Base-by-base conservation (phyloP, 2,888 invertebrate genomes). In the Apamea crenata region DNA sequence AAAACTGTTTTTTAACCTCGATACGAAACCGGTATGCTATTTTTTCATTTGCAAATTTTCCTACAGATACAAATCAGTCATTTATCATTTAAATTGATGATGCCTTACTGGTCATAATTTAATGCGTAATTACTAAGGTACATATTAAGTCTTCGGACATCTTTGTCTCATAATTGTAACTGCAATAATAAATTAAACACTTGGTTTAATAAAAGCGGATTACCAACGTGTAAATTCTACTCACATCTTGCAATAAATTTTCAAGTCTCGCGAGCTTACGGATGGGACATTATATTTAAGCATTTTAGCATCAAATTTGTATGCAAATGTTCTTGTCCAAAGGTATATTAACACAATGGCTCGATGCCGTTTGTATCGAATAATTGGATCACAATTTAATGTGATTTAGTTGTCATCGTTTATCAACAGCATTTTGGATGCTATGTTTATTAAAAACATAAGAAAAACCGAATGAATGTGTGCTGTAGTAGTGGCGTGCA, bases 391-490 rank as follows among this genome's bases (percentile, higher is more conserved):
- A 77, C 25, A 56, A 61, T 29, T 63, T 50, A 29, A 77, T 65
- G 14, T 59, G 29, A 56, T 68, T 50, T 25, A 61, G 18, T 63
- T 68, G 50, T 47, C 40, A 63, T 69, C 47, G 16, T 72, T 73
- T 78, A 76, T 71, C 25, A 68, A 68, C 53, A 66, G 59, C 40
- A 73, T 81, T 74, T 74, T n/a, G 32, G 50, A 66, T 72, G 65
- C 53, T 25, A 29, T 3, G 18, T 68, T 56, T 50, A 76, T 36
- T 66, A 40, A 63, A 70, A 76, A 59, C n/a, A 14, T 63, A 40
- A 71, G 59, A 66, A 86, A 79, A 71, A 76, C 12, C 16, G 32
- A 63, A 68, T 72, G 40, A 56, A 47, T 76, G 21, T 65, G 44
- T 74, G 56, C 36, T 67, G 71, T 32, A 36, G 44, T 69, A 74